phyloP scores from a whole-genome alignment of 2,888 invertebrate species.

The Oscheius onirici region DNA sequence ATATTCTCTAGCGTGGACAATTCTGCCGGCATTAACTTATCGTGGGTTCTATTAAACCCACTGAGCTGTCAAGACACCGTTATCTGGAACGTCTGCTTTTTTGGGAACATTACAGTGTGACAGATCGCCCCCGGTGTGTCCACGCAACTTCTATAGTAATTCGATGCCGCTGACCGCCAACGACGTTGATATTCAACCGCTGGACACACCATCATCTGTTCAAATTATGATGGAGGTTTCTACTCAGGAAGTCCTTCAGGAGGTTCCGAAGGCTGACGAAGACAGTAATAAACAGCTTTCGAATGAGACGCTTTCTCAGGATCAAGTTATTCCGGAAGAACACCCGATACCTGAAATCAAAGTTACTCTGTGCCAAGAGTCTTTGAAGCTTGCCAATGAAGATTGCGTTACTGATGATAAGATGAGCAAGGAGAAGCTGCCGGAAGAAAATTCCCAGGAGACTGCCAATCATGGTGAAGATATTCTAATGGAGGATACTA shows the following conservation, averaged over 20 bases:
- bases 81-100: conserved; percentile 13
- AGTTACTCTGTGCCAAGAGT: not conserved
- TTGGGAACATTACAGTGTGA: conserved; percentile 12
- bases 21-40: conserved; percentile 17
- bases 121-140: conserved; percentile 1
- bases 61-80: conserved; percentile 12
- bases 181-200: not conserved
- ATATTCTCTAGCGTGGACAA: not conserved
- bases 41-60: conserved; percentile 2
- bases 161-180: conserved; percentile 17
- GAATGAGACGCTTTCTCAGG: no score
- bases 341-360: not conserved
- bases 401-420: conserved; percentile 8
- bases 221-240: no score
- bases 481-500: no score
- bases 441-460: not conserved
- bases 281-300: no score
- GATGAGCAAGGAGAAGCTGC: not conserved
- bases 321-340: not conserved
- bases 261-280: no score
- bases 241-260: no score
- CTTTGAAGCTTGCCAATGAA: not conserved
- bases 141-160: not conserved
- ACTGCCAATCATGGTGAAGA: not conserved
- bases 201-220: no score